Evolutionary conservation across 2,888 invertebrate genomes (phyloP).

Genomic region (Arge pagana): DNA sequence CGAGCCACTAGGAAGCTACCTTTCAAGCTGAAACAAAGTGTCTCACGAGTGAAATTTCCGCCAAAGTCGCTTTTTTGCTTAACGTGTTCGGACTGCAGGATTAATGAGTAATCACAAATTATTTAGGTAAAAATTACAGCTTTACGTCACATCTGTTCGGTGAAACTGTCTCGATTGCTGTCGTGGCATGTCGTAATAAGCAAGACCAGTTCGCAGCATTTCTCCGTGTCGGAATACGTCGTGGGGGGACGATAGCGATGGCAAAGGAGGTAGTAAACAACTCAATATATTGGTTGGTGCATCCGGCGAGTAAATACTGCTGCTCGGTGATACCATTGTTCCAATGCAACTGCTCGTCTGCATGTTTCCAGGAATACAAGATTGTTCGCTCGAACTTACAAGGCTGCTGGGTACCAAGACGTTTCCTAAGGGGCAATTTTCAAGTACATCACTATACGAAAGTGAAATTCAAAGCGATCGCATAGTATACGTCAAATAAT

Average conservation of each 20-base stretch:
- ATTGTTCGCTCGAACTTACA: conserved; percentile 37
- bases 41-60: too few species aligned
- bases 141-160: conserved; percentile 45
- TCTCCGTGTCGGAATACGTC: conserved; percentile 48
- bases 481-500: too few species aligned
- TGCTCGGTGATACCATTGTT: conserved; percentile 40
- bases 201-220: conserved; percentile 45
- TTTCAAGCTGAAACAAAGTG: too few species aligned
- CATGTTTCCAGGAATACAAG: conserved; percentile 31
- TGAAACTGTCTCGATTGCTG: conserved; percentile 44
- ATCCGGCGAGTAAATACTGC: conserved; percentile 45
- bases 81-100: too few species aligned
- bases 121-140: background rate
- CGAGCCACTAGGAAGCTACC: too few species aligned
- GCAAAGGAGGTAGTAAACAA: conserved; percentile 43
- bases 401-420: conserved; percentile 37
- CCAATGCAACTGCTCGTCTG: conserved; percentile 36
- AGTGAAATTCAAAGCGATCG: background rate
- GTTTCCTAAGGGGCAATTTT: conserved; percentile 35
- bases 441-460: conserved; percentile 11
- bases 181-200: conserved; percentile 45
- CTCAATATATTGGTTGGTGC: conserved; percentile 45
- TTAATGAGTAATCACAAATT: too few species aligned
- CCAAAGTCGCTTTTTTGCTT: too few species aligned
- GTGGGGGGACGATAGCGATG: conserved; percentile 44